phyloP scores from a whole-genome alignment of 1,140 invertebrate genomes.

The Penaeus japonicus region DNA sequence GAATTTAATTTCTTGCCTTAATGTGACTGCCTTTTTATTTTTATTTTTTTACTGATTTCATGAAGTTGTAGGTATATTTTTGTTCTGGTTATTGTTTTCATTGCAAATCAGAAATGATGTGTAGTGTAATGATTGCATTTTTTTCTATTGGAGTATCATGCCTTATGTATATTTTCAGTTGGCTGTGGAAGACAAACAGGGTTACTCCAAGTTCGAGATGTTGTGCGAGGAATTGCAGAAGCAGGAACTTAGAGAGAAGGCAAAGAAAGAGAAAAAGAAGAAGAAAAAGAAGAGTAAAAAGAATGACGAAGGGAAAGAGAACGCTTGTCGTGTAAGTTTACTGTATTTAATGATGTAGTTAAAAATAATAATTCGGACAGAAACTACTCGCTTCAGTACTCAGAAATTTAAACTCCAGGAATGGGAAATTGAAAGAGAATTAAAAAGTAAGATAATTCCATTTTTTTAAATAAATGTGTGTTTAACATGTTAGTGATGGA shows the following conservation, averaged over 20 bases:
- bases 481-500: too few species aligned
- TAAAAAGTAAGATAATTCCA: too few species aligned
- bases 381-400: too few species aligned
- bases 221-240: conserved; percentile 64
- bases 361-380: too few species aligned
- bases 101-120: background rate
- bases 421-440: too few species aligned
- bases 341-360: background rate
- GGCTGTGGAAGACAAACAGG: conserved; percentile 86
- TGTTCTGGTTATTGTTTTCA: too few species aligned
- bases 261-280: conserved; percentile 53
- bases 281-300: conserved; percentile 56
- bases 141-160: background rate
- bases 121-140: background rate
- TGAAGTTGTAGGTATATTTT: too few species aligned
- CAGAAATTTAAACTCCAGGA: too few species aligned
- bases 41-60: too few species aligned
- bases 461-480: too few species aligned
- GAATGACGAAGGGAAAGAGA: conserved; percentile 50
- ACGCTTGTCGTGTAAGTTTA: conserved; percentile 31
- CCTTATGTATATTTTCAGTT: conserved; percentile 67
- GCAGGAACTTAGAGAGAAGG: conserved; percentile 46
- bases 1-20: too few species aligned
- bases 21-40: too few species aligned
- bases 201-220: conserved; percentile 75